phyloP scores from a whole-genome alignment of 2,113 vertebrate species.

The Tapirus terrestris region DNA sequence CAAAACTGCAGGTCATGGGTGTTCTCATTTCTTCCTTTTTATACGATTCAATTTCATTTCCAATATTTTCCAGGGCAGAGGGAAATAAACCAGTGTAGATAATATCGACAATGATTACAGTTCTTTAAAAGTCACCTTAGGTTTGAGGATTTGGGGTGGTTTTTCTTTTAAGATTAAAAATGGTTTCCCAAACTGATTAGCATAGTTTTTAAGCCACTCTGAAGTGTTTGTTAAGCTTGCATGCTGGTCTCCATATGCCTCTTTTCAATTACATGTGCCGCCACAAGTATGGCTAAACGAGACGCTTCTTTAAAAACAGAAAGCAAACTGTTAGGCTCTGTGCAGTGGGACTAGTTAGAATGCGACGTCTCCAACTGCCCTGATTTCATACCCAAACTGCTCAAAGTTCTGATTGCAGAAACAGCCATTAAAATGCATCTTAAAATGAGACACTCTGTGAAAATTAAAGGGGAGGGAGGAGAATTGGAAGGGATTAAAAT shows the following conservation, averaged over 20 bases:
- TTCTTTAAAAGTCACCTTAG: slow-evolving; percentile 60
- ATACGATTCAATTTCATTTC: neutral
- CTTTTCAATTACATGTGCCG: slow-evolving; percentile 89
- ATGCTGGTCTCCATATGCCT: slow-evolving; percentile 90
- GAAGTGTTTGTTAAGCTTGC: slow-evolving; percentile 89
- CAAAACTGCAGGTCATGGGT: neutral
- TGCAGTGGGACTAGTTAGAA: slow-evolving; percentile 74
- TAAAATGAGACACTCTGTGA: neutral
- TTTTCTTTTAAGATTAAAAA: slow-evolving; percentile 70
- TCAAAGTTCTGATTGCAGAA: slow-evolving; percentile 68
- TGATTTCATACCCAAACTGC: slow-evolving; percentile 67
- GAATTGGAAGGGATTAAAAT: neutral
- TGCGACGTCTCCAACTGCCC: slow-evolving; percentile 68
- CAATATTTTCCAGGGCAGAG: neutral
- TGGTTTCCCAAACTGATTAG: slow-evolving; percentile 84
- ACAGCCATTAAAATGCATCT: slow-evolving; percentile 55
- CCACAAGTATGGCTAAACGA: slow-evolving; percentile 84
- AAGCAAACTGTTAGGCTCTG: slow-evolving; percentile 69
- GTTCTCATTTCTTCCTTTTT: neutral
- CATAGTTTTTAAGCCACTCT: slow-evolving; percentile 86
- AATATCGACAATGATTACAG: neutral
- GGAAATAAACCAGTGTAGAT: neutral
- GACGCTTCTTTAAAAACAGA: slow-evolving; percentile 82
- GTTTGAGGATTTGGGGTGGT: neutral
- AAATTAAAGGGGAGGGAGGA: neutral